These are phyloP conservation scores for Merluccius polli DNA, from an alignment of 2,797 vertebrate species.

Conservation along the genomic window DNA sequence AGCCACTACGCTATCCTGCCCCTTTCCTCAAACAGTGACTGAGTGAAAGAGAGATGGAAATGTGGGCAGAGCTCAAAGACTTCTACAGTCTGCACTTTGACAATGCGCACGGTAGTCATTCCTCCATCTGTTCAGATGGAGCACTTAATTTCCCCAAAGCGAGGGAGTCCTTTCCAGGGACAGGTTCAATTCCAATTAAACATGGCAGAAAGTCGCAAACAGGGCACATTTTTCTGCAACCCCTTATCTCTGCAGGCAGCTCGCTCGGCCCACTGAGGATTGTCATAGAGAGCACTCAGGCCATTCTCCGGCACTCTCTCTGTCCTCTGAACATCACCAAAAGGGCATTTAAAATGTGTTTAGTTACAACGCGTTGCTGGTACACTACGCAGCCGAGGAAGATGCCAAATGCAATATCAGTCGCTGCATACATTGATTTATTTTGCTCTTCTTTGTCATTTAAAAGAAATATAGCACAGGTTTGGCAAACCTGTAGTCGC, in stretches of 20 bases:
- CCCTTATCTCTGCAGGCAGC: slow-evolving; percentile 75
- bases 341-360: slow-evolving; percentile 58
- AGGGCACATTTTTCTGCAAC: slow-evolving; percentile 77
- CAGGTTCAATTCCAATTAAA: slow-evolving; percentile 82
- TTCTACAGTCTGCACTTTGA: slow-evolving; percentile 72
- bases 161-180: slow-evolving; percentile 77
- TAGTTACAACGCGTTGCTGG: slow-evolving; percentile 47
- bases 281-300: slow-evolving; percentile 68
- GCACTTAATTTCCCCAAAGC: slow-evolving; percentile 80
- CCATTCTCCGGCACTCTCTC: slow-evolving; percentile 64
- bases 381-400: slow-evolving; percentile 22
- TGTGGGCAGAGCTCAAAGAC: slow-evolving; percentile 55
- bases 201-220: slow-evolving; percentile 78
- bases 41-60: slow-evolving; percentile 12
- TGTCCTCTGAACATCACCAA: slow-evolving; percentile 66
- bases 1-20: not conserved
- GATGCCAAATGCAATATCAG: slow-evolving; percentile 7
- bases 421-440: slow-evolving; percentile 1
- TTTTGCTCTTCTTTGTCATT: not conserved
- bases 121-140: slow-evolving; percentile 74
- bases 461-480: not conserved
- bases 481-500: not conserved
- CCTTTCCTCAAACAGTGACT: not conserved
- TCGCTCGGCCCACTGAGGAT: slow-evolving; percentile 70
- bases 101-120: slow-evolving; percentile 67